Conservation (phyloP, 2,797 vertebrate genomes). For the Cyclura pinguis region DNA sequence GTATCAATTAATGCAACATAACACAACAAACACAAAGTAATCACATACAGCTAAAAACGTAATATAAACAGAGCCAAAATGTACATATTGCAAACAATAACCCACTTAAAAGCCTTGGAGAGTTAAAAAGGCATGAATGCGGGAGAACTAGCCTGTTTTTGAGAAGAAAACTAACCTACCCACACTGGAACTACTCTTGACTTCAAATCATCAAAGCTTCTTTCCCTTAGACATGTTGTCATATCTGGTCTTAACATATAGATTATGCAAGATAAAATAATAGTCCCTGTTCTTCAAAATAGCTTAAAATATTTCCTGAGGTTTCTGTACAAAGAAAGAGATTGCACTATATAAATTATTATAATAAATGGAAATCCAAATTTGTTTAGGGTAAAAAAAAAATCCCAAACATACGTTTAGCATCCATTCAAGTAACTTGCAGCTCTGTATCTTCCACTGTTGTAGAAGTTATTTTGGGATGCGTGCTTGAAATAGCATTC, state of each 20-base stretch:
- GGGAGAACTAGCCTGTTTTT: neutral
- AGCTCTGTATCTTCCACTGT: neutral
- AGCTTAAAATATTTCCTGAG: neutral
- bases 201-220: no score
- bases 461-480: neutral
- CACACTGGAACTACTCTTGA: neutral
- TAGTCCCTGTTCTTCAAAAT: neutral
- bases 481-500: rapidly evolving
- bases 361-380: conserved; percentile 12
- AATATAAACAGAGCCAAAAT: neutral
- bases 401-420: neutral
- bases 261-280: neutral
- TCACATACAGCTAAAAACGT: neutral
- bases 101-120: neutral
- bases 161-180: neutral
- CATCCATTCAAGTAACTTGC: neutral
- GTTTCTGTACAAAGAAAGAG: neutral
- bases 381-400: neutral
- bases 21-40: neutral
- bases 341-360: neutral
- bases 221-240: neutral
- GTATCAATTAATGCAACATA: neutral
- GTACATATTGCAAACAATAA: neutral
- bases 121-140: neutral
- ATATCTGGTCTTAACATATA: neutral